These are phyloP conservation scores for Alligator mississippiensis DNA, from an alignment of 2,113 vertebrate species.

Conservation along the genomic window DNA sequence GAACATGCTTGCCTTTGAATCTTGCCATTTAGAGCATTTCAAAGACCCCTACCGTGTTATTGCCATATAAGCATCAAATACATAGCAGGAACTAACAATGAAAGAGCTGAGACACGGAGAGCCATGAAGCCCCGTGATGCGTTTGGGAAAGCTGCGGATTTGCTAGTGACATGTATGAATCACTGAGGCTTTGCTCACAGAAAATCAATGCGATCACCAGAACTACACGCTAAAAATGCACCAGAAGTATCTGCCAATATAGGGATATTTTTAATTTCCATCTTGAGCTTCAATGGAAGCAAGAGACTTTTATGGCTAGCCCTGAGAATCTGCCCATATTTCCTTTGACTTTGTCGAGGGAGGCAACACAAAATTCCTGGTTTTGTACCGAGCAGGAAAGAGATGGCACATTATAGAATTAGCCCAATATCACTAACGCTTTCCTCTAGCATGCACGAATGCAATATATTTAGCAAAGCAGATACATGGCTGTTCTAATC, in stretches of 20 bases:
- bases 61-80: neutral
- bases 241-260: neutral
- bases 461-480: neutral
- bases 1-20: neutral
- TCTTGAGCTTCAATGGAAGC: neutral
- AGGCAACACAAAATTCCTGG: neutral
- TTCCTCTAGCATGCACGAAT: neutral
- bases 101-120: neutral
- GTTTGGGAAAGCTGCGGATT: neutral
- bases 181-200: neutral
- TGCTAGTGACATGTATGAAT: neutral
- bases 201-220: neutral
- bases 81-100: neutral
- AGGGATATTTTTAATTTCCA: slow-evolving; percentile 37
- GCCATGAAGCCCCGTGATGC: neutral
- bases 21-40: neutral
- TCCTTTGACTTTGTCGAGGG: neutral
- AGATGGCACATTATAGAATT: neutral
- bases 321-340: neutral
- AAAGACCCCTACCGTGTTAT: neutral
- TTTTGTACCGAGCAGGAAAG: neutral
- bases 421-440: neutral
- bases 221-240: neutral
- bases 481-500: neutral
- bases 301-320: neutral